Conservation (phyloP, 2,888 invertebrate species). For the Argyra leucocephala region DNA sequence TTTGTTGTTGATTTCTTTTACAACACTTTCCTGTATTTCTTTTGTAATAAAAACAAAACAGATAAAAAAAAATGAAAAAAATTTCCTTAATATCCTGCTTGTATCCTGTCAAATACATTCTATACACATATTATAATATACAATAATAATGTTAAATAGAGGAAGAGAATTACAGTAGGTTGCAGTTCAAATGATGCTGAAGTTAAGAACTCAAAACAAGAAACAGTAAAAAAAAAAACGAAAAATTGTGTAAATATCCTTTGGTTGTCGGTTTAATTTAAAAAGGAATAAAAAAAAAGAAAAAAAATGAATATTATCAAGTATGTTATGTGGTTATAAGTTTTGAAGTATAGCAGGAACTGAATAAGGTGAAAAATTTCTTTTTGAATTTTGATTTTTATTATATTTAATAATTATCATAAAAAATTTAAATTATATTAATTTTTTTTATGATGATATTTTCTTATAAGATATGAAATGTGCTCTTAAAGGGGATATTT, state of each 20-base stretch:
- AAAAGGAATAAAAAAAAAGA: not conserved
- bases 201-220: not conserved
- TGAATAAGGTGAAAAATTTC: no score
- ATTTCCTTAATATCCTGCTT: not conserved
- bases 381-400: no score
- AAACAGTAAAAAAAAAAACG: not conserved
- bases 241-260: not conserved
- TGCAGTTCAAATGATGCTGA: not conserved
- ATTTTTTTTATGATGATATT: no score
- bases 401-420: no score
- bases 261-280: not conserved
- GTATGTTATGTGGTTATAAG: no score
- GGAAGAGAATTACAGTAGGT: not conserved
- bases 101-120: constrained; percentile 1
- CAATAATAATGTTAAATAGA: not conserved
- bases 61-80: not conserved
- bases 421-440: no score
- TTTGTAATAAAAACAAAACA: no score
- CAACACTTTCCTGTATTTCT: not conserved
- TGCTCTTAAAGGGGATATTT: no score
- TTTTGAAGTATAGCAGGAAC: no score
- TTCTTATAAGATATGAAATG: no score
- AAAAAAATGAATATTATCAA: no score
- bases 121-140: not conserved
- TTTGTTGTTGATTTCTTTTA: not conserved